Evolutionary conservation across 64 coral and sea anemone genomes (phyloP).

Genomic region (Orbicella faveolata): DNA sequence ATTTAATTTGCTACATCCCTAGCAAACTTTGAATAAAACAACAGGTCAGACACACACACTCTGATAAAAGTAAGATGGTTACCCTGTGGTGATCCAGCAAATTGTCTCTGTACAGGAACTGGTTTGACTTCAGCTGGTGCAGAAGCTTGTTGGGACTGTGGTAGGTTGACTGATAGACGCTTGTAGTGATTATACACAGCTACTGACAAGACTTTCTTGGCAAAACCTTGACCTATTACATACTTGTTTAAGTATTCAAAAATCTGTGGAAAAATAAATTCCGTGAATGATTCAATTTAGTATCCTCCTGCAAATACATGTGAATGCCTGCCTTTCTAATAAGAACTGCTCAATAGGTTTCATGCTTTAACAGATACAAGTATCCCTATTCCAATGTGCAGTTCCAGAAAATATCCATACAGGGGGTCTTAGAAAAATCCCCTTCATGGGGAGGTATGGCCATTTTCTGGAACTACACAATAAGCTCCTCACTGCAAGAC

Average conservation of each 20-base stretch:
- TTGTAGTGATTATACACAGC: constrained; percentile 98
- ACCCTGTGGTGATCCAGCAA: constrained; percentile 74
- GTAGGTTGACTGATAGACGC: constrained; percentile 86
- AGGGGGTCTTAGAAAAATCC: no score
- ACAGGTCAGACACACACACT: background rate
- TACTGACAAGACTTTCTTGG: constrained; percentile 95
- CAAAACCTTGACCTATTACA: constrained; percentile 92
- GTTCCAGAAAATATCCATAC: no score
- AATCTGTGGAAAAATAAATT: constrained; percentile 57
- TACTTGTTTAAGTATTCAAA: constrained; percentile 96
- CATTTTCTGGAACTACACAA: no score
- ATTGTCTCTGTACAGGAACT: constrained; percentile 69
- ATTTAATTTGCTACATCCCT: no score
- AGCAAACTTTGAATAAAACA: background rate
- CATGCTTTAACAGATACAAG: no score
- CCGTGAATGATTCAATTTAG: background rate
- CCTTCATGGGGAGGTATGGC: no score
- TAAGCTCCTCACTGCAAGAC: no score
- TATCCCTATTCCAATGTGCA: no score
- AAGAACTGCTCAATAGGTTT: no score
- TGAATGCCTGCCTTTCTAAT: no score
- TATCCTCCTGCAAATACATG: no score
- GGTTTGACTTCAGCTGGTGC: constrained; percentile 77
- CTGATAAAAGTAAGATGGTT: background rate
- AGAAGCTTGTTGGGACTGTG: constrained; percentile 41